These are phyloP conservation scores for Pyrrhosoma nymphula DNA, from an alignment of 2,888 invertebrate genomes.

Conservation along the genomic window DNA sequence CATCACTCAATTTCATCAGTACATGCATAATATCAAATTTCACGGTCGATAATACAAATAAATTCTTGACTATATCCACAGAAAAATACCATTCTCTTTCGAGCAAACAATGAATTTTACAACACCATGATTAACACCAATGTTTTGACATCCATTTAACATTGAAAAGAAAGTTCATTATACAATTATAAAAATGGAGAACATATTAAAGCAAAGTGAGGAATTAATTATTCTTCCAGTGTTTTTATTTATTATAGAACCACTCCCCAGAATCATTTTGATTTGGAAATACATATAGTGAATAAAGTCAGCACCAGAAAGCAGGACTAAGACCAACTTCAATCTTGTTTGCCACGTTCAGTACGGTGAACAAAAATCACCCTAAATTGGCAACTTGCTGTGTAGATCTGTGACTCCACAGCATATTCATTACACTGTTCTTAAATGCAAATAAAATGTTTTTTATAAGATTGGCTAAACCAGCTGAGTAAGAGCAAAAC, in stretches of 20 bases:
- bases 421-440: too few relatives aligned
- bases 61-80: not conserved
- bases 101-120: not conserved
- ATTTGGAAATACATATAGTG: too few relatives aligned
- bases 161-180: not conserved
- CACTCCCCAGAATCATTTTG: not conserved
- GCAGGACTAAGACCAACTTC: too few relatives aligned
- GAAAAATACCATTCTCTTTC: slow-evolving; percentile 39
- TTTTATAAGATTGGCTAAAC: too few relatives aligned
- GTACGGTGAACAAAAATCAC: too few relatives aligned
- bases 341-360: too few relatives aligned
- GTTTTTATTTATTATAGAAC: not conserved
- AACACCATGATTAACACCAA: not conserved
- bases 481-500: too few relatives aligned
- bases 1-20: slow-evolving; percentile 44
- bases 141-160: not conserved
- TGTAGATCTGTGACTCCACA: too few relatives aligned
- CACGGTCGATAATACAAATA: not conserved
- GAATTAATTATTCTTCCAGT: not conserved
- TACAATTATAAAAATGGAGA: not conserved
- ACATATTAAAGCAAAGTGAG: not conserved
- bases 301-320: too few relatives aligned
- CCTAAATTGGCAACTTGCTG: too few relatives aligned
- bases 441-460: too few relatives aligned
- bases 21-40: not conserved